Evolutionary conservation across 1,140 invertebrate genomes (phyloP).

Genomic region (Bombus pyrosoma): DNA sequence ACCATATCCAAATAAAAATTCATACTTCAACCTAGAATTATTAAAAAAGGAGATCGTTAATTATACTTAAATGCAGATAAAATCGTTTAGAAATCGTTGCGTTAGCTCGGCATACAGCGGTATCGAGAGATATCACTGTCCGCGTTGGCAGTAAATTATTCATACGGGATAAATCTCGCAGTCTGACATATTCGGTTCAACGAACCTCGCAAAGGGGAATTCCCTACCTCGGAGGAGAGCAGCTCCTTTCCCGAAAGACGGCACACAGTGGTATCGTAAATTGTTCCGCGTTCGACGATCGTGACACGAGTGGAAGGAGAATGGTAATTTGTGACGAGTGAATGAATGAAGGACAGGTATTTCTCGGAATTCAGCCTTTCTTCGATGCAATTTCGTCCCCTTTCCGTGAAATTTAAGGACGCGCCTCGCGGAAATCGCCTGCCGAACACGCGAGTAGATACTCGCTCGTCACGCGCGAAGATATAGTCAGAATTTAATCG

Average conservation of each 20-base stretch:
- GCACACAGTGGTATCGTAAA: constrained; percentile 38
- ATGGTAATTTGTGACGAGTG: constrained; percentile 46
- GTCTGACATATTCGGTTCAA: constrained; percentile 45
- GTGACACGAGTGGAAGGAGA: constrained; percentile 45
- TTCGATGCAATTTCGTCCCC: constrained; percentile 4
- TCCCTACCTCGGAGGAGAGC: constrained; percentile 24
- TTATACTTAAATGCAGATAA: too few species aligned
- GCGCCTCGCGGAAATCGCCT: not conserved
- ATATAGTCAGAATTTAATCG: too few species aligned
- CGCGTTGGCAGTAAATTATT: constrained; percentile 39
- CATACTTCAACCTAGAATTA: not conserved
- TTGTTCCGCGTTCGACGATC: constrained; percentile 40
- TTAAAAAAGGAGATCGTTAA: not conserved
- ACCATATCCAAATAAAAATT: not conserved
- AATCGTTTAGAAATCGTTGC: not conserved
- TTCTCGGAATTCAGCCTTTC: constrained; percentile 27
- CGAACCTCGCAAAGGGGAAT: constrained; percentile 47
- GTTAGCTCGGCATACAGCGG: not conserved
- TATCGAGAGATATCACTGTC: not conserved
- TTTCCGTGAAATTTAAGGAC: constrained; percentile 10
- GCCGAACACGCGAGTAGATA: too few species aligned
- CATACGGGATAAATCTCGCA: constrained; percentile 44
- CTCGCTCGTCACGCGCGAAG: too few species aligned
- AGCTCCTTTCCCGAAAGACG: constrained; percentile 34
- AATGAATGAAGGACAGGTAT: constrained; percentile 43